Conservation (phyloP, 2,113 vertebrate species). For the Psilopogon haemacephalus region DNA sequence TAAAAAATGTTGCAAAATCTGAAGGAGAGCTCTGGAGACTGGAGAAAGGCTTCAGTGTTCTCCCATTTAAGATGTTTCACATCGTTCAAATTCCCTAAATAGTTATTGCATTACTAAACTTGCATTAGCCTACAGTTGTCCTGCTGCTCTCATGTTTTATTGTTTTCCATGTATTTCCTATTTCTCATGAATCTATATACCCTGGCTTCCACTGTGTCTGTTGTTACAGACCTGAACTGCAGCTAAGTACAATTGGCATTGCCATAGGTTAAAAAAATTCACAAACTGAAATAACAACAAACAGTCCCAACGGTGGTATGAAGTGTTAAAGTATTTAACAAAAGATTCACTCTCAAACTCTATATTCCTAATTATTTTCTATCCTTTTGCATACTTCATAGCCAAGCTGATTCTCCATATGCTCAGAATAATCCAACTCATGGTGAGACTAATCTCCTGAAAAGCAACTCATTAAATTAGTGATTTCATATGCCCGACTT, state of each 20-base stretch:
- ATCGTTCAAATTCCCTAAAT: not conserved
- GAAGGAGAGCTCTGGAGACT: not conserved
- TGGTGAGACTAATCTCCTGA: conserved; percentile 38
- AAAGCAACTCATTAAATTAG: conserved; percentile 30
- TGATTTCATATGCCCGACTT: conserved; percentile 1
- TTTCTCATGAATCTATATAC: not conserved
- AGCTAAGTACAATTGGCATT: not conserved
- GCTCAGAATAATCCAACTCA: conserved; percentile 21
- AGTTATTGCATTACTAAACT: not conserved
- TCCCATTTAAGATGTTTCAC: not conserved
- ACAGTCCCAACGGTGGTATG: not conserved
- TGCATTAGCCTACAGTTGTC: not conserved
- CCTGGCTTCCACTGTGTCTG: not conserved
- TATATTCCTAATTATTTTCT: not conserved
- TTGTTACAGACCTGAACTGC: not conserved
- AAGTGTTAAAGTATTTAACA: conserved; percentile 7
- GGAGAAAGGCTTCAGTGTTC: not conserved
- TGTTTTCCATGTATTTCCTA: not conserved
- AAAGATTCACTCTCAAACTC: not conserved
- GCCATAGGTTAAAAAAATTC: fast-evolving
- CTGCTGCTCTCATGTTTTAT: not conserved
- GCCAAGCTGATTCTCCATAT: conserved; percentile 33
- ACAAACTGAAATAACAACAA: not conserved
- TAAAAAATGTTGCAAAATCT: not conserved
- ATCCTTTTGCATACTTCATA: conserved; percentile 6